These are phyloP conservation scores for Acrocephalus scirpaceus DNA, from an alignment of 2,797 vertebrate genomes.

Conservation along the genomic window DNA sequence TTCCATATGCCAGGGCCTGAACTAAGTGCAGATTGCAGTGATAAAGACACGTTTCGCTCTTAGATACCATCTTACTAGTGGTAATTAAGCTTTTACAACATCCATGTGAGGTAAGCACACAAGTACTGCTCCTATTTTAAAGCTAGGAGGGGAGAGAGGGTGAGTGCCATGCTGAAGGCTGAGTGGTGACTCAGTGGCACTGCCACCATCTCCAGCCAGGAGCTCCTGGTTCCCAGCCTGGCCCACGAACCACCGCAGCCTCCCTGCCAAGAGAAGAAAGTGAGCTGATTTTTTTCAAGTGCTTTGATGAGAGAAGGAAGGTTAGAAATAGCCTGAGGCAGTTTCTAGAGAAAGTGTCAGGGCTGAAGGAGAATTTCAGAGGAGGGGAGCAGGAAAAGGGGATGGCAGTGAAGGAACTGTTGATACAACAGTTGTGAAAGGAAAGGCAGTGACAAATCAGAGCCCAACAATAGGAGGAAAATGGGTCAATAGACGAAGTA, in stretches of 20 bases:
- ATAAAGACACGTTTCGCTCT: conserved; percentile 2
- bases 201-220: neutral
- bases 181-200: neutral
- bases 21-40: neutral
- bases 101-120: conserved; percentile 4
- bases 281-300: conserved; percentile 39
- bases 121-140: conserved; percentile 2
- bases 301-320: conserved; percentile 2
- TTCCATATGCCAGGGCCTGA: neutral
- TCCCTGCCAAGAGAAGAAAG: conserved; percentile 17
- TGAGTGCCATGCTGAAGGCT: neutral
- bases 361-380: neutral
- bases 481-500: neutral
- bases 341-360: neutral
- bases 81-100: conserved; percentile 44
- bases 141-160: neutral
- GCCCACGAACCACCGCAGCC: rapidly evolving
- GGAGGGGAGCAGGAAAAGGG: neutral
- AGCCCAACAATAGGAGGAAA: neutral
- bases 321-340: conserved; percentile 32
- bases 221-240: neutral
- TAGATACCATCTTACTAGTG: neutral
- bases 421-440: neutral
- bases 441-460: neutral
- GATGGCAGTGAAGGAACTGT: neutral